A percentile compares a stretch with the other conserved stretches of the same genome.
These are phyloP conservation scores for Catagonus wagneri DNA, from an alignment of 2,113 vertebrate genomes.

Conservation along the genomic window DNA sequence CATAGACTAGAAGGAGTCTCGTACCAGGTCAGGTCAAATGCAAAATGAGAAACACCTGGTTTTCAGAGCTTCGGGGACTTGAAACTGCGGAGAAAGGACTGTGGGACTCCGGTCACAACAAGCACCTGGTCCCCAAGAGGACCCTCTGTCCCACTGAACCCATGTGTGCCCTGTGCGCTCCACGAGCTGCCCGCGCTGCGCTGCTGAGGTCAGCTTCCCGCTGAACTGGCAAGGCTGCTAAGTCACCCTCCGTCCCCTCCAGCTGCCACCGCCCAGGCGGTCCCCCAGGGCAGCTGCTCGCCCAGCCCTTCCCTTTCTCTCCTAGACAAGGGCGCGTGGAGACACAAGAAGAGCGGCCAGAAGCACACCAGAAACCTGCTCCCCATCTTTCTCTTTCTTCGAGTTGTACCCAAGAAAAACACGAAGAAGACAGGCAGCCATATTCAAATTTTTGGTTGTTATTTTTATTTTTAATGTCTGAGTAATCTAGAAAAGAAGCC, in stretches of 20 bases:
- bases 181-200: fast-evolving
- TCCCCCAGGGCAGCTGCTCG: not conserved
- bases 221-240: not conserved
- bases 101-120: not conserved
- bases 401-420: not conserved
- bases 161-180: fast-evolving
- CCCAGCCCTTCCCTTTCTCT: no score
- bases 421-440: not conserved
- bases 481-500: not conserved
- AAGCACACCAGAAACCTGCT: not conserved
- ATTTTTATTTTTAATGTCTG: not conserved
- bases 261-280: not conserved
- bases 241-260: not conserved
- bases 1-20: not conserved
- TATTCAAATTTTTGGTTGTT: not conserved
- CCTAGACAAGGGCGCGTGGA: fast-evolving
- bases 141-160: not conserved
- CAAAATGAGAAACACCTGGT: not conserved
- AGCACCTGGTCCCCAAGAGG: not conserved
- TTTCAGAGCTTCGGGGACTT: not conserved
- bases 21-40: not conserved
- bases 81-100: not conserved
- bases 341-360: not conserved
- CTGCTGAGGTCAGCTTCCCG: not conserved
- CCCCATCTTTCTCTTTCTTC: not conserved